phyloP scores from a whole-genome alignment of 1,140 invertebrate genomes.

The Heliconius hermathena region DNA sequence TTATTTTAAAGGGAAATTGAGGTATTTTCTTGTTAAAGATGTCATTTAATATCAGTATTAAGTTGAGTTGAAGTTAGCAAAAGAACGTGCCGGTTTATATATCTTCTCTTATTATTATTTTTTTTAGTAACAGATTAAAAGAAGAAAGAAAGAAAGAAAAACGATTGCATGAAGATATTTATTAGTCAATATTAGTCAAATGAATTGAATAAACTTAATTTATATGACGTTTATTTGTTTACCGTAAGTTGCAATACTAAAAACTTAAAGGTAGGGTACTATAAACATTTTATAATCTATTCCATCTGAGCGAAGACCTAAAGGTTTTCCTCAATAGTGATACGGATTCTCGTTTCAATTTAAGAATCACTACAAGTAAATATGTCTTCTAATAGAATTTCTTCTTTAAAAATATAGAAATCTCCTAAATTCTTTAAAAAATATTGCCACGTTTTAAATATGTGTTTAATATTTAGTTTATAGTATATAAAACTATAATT shows the following conservation, averaged over 20 bases:
- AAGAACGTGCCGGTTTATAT: background rate
- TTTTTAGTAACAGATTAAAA: background rate
- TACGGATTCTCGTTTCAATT: slow-evolving; percentile 31
- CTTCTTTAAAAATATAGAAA: background rate
- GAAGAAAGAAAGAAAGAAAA: too few species aligned
- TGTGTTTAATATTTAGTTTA: background rate
- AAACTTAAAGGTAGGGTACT: background rate
- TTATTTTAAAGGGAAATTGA: background rate
- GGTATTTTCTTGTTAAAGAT: background rate
- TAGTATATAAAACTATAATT: background rate
- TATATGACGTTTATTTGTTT: background rate
- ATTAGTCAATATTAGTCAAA: too few species aligned
- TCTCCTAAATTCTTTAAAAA: background rate
- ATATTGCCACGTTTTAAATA: background rate
- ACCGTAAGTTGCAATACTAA: background rate
- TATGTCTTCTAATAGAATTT: background rate
- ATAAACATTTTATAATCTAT: background rate
- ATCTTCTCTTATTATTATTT: background rate
- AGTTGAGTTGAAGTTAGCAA: background rate
- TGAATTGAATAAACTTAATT: background rate
- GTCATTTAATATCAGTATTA: background rate
- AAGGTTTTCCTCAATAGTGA: slow-evolving; percentile 14
- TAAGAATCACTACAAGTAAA: slow-evolving; percentile 23
- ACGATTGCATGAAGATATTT: too few species aligned
- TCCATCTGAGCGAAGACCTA: background rate